Evolutionary conservation across 37 sponge, comb jelly and placozoan genomes (phyloP).

Genomic region (Petrosia ficiformis): DNA sequence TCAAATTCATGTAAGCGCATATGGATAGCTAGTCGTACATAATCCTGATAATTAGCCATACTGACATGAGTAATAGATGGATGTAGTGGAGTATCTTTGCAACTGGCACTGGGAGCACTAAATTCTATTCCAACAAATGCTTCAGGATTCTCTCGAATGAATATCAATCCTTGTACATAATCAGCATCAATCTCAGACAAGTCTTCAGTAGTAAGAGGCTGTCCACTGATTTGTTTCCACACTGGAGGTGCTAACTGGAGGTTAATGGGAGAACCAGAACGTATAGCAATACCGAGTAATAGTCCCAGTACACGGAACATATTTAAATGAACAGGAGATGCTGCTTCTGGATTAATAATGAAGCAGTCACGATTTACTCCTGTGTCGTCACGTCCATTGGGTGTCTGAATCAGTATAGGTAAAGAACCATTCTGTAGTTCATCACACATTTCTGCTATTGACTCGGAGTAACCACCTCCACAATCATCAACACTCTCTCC

Average conservation of each 20-base stretch:
- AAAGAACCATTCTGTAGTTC: conserved; percentile 90
- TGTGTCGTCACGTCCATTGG: conserved; percentile 91
- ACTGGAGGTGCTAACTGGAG: conserved; percentile 87
- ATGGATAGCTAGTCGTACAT: conserved; percentile 75
- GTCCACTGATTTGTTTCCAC: conserved; percentile 91
- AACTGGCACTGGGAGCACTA: conserved; percentile 83
- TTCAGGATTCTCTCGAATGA: conserved; percentile 79
- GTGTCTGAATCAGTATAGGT: conserved; percentile 90
- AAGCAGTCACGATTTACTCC: conserved; percentile 96
- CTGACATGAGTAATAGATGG: conserved; percentile 64
- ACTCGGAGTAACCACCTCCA: conserved; percentile 94
- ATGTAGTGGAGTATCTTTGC: conserved; percentile 73
- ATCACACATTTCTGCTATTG: conserved; percentile 97
- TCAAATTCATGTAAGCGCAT: conserved; percentile 94
- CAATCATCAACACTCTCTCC: conserved; percentile 97
- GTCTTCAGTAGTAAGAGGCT: conserved; percentile 77
- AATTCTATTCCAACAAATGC: conserved; percentile 87
- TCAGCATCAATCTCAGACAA: conserved; percentile 88
- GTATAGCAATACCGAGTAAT: conserved; percentile 84
- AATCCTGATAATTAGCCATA: conserved; percentile 72
- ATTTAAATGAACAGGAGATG: conserved; percentile 72
- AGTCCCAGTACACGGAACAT: conserved; percentile 92
- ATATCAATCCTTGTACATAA: conserved; percentile 77
- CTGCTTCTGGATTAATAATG: conserved; percentile 84
- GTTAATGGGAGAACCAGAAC: conserved; percentile 86